Percentiles rank a stretch among this genome's conserved stretches.
Evolutionary conservation across 2,797 vertebrate genomes (phyloP).

Genomic region (Rhinoraja longicauda): DNA sequence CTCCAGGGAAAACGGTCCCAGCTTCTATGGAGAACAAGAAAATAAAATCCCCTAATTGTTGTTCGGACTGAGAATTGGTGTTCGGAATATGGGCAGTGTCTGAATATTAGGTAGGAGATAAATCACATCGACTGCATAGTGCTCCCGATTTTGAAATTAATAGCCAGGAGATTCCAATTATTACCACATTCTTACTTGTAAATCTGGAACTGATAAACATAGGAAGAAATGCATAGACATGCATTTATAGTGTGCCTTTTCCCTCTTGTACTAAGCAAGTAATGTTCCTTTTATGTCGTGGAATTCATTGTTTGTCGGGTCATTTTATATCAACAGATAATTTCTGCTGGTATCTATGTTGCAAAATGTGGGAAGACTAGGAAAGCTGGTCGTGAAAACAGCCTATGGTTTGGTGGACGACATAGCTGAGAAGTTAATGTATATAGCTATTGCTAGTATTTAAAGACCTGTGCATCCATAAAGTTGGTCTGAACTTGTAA

Average conservation of each 20-base stretch:
- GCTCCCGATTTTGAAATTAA: not conserved
- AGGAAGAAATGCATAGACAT: not conserved
- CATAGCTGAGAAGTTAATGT: not conserved
- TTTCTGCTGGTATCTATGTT: not conserved
- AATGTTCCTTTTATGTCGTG: not conserved
- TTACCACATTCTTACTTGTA: not conserved
- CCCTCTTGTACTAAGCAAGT: not conserved
- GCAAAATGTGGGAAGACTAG: not conserved
- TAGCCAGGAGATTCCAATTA: not conserved
- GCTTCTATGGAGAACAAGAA: not conserved
- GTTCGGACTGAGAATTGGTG: not conserved
- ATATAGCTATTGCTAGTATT: not conserved
- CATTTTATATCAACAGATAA: not conserved
- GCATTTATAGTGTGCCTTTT: not conserved
- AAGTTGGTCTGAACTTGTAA: not conserved
- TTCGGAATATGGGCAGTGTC: not conserved
- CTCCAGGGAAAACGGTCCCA: too few relatives aligned
- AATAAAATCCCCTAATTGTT: not conserved
- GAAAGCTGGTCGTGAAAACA: not conserved
- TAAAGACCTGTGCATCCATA: not conserved
- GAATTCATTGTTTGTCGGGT: not conserved
- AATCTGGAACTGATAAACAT: not conserved
- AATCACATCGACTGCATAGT: not conserved
- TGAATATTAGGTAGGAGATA: not conserved
- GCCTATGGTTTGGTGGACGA: not conserved